These are phyloP conservation scores for Drosophila watanabei DNA, from an alignment of 1,140 invertebrate genomes.

Conservation along the genomic window DNA sequence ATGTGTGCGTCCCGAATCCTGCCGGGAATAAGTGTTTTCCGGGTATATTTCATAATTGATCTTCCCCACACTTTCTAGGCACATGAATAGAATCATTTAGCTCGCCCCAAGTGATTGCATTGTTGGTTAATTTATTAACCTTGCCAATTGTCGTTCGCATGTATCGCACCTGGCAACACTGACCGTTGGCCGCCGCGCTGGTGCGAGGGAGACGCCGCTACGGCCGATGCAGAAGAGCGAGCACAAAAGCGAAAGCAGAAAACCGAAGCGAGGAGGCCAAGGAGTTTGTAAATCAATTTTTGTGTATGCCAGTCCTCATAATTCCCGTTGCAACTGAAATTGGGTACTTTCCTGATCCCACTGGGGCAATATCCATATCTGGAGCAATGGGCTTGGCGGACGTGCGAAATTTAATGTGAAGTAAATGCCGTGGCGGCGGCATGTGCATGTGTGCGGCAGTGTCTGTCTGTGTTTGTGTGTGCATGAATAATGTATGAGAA, in stretches of 20 bases:
- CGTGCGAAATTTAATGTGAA: conserved; percentile 30
- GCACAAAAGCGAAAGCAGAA: conserved; percentile 70
- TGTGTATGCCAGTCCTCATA: conserved; percentile 79
- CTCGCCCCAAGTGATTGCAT: not conserved
- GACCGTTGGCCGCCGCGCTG: conserved; percentile 1
- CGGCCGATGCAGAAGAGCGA: conserved; percentile 55
- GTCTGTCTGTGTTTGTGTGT: conserved; percentile 6
- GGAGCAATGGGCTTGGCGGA: conserved; percentile 4
- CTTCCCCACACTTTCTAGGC: not conserved
- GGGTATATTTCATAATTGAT: conserved; percentile 2
- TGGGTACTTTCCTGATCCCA: conserved; percentile 50
- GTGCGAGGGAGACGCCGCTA: conserved; percentile 62
- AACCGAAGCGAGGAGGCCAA: conserved; percentile 74
- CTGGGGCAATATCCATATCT: conserved; percentile 5
- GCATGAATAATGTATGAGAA: conserved; percentile 39
- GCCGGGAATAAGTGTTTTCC: conserved; percentile 6
- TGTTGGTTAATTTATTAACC: conserved; percentile 17
- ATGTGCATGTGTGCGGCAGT: conserved; percentile 24
- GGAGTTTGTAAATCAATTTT: conserved; percentile 85
- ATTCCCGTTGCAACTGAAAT: conserved; percentile 54
- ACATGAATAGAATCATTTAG: not conserved
- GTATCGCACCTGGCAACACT: conserved; percentile 58
- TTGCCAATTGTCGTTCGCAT: not conserved
- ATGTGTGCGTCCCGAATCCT: conserved; percentile 19
- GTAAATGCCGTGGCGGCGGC: conserved; percentile 23